phyloP scores from a whole-genome alignment of 1,140 invertebrate species.

The Spodoptera litura region DNA sequence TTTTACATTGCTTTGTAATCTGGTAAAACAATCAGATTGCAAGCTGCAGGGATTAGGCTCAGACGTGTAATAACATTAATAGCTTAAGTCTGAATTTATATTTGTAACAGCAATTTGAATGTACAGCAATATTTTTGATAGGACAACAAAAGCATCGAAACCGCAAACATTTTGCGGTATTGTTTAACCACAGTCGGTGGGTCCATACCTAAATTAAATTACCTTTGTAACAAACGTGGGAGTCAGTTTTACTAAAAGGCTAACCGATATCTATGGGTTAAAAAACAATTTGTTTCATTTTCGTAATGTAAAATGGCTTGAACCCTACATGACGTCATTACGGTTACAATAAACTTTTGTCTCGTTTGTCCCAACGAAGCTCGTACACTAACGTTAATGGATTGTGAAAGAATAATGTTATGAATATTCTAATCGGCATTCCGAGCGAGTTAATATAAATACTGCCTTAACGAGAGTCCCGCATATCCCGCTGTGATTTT shows the following conservation, averaged over 20 bases:
- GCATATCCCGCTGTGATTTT: constrained; percentile 73
- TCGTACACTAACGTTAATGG: constrained; percentile 63
- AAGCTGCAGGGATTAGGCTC: constrained; percentile 37
- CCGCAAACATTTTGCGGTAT: constrained; percentile 24
- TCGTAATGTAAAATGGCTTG: background rate
- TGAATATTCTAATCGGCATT: constrained; percentile 79
- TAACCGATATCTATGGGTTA: constrained; percentile 18
- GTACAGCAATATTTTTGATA: constrained; percentile 27
- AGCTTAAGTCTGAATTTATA: constrained; percentile 38
- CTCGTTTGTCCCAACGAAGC: constrained; percentile 44
- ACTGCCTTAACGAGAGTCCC: constrained; percentile 75
- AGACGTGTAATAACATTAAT: constrained; percentile 40
- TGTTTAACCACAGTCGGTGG: constrained; percentile 3
- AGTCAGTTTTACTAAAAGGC: constrained; percentile 27
- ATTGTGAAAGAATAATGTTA: constrained; percentile 72
- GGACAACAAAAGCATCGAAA: constrained; percentile 26
- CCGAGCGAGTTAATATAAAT: constrained; percentile 80
- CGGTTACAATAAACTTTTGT: constrained; percentile 49
- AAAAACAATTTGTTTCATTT: constrained; percentile 29
- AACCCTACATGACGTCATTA: constrained; percentile 33
- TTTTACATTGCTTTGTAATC: constrained; percentile 58
- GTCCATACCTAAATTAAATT: constrained; percentile 36
- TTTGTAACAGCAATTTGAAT: constrained; percentile 17
- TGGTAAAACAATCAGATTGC: constrained; percentile 43
- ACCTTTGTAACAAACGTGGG: constrained; percentile 18